Conservation (phyloP, 1,140 invertebrate genomes). For the Tetramorium parvispinum region DNA sequence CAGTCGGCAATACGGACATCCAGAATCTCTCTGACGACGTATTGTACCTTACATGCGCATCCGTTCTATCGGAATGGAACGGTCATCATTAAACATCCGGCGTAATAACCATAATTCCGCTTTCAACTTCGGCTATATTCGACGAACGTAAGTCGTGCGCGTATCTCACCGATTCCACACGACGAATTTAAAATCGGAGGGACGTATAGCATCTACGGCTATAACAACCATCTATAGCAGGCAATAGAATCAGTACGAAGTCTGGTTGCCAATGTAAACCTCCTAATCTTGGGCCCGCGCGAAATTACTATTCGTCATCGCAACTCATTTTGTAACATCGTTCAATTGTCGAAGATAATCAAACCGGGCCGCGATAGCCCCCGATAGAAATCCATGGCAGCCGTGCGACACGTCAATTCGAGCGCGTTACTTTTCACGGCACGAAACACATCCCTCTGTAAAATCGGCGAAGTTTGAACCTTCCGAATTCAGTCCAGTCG, state of each 20-base stretch:
- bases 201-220: background rate
- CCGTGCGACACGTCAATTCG: constrained; percentile 12
- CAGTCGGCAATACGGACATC: constrained; percentile 47
- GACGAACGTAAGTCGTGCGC: constrained; percentile 39
- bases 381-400: background rate
- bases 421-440: constrained; percentile 41
- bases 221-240: background rate
- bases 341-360: constrained; percentile 25
- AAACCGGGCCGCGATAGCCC: background rate
- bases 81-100: constrained; percentile 65
- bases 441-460: background rate
- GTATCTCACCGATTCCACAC: background rate
- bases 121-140: constrained; percentile 15
- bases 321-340: background rate
- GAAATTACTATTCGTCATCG: background rate
- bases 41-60: constrained; percentile 54
- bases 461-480: constrained; percentile 66
- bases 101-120: constrained; percentile 57
- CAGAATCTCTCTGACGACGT: constrained; percentile 61
- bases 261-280: background rate
- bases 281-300: background rate
- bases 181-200: constrained; percentile 35
- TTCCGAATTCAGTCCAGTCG: constrained; percentile 43
- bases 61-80: background rate
- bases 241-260: background rate